Evolutionary conservation across 2,888 invertebrate genomes (phyloP).

Genomic region (Panopea generosa): DNA sequence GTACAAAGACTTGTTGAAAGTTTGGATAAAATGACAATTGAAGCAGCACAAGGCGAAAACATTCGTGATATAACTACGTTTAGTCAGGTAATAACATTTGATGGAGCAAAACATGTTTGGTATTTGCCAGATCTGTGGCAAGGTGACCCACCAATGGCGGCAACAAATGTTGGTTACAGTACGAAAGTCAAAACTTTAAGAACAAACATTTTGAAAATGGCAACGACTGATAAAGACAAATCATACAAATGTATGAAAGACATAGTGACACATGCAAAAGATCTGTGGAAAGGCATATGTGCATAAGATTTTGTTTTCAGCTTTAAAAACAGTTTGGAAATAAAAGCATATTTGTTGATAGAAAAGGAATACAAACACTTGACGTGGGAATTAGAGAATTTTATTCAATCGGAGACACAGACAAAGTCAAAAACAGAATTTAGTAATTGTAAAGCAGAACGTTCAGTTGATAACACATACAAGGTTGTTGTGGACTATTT

Average conservation of each 20-base stretch:
- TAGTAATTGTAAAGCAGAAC: too few relatives aligned
- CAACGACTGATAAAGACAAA: not conserved
- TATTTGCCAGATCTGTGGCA: not conserved
- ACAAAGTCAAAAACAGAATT: too few relatives aligned
- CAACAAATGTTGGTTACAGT: not conserved
- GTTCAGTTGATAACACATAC: too few relatives aligned
- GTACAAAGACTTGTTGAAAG: not conserved
- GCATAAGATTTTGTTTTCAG: slow-evolving; percentile 25
- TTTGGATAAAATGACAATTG: too few relatives aligned
- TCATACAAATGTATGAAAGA: not conserved
- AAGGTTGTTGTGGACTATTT: too few relatives aligned
- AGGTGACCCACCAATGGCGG: not conserved
- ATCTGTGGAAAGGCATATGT: slow-evolving; percentile 27
- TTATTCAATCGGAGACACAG: too few relatives aligned
- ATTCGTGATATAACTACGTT: too few relatives aligned
- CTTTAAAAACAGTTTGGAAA: too few relatives aligned
- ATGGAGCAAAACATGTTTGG: not conserved
- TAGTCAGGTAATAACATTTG: too few relatives aligned
- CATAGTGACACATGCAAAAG: not conserved
- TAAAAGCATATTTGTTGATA: slow-evolving; percentile 35
- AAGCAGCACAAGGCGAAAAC: too few relatives aligned
- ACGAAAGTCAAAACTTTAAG: slow-evolving; percentile 1
- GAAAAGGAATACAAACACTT: too few relatives aligned
- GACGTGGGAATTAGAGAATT: too few relatives aligned
- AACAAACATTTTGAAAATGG: not conserved